Conservation (phyloP, 2,888 invertebrate genomes). For the Drosophila meridionalis region DNA sequence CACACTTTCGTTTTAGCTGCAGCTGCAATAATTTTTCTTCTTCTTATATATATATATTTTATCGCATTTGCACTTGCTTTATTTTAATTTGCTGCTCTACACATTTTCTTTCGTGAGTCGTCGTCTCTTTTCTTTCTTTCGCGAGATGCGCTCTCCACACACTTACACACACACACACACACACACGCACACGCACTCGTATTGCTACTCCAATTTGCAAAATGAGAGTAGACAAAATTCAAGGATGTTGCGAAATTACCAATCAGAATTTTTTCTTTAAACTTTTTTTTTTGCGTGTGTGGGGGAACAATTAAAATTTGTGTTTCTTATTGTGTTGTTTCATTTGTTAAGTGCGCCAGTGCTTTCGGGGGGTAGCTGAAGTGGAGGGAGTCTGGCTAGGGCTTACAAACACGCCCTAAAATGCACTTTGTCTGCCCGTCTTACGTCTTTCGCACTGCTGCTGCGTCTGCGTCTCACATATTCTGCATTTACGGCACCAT, state of each 20-base stretch:
- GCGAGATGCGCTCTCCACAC: conserved; percentile 61
- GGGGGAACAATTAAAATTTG: conserved; percentile 17
- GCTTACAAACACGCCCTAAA: conserved; percentile 80
- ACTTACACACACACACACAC: conserved; percentile 14
- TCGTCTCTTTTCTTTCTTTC: conserved; percentile 65
- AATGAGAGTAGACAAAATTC: conserved; percentile 82
- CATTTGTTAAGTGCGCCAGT: conserved; percentile 53
- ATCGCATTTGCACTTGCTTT: conserved; percentile 57
- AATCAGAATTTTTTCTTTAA: conserved; percentile 24
- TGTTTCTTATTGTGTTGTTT: conserved; percentile 31
- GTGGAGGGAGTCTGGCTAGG: conserved; percentile 51
- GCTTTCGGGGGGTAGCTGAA: conserved; percentile 35
- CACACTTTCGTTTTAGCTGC: conserved; percentile 43
- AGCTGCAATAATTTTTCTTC: conserved; percentile 30
- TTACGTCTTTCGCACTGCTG: conserved; percentile 39
- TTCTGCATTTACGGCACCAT: conserved; percentile 39
- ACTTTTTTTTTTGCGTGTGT: not conserved
- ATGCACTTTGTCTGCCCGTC: conserved; percentile 75
- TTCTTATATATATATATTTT: conserved; percentile 37
- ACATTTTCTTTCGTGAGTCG: conserved; percentile 61
- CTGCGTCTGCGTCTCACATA: conserved; percentile 59
- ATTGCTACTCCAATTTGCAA: conserved; percentile 73
- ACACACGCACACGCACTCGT: conserved; percentile 34
- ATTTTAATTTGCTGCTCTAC: conserved; percentile 62
- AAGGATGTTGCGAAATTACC: conserved; percentile 68